Conservation (phyloP, 1,140 invertebrate genomes). For the Cydia splendana region DNA sequence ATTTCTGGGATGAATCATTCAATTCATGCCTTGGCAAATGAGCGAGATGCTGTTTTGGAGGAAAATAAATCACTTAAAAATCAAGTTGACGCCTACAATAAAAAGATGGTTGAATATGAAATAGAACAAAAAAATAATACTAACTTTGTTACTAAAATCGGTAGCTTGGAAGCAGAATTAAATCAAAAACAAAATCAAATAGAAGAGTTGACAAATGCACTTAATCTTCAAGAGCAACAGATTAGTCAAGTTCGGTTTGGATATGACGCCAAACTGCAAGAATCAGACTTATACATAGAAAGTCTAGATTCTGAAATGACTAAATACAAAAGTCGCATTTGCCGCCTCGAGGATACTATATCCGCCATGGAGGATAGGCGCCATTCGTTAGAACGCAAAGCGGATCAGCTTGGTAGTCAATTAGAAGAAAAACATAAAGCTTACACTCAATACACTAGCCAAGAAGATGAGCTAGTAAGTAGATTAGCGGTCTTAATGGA, state of each 20-base stretch:
- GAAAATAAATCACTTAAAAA: constrained; percentile 61
- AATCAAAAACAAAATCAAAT: constrained; percentile 67
- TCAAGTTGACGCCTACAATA: constrained; percentile 61
- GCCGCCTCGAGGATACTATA: constrained; percentile 82
- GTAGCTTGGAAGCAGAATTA: constrained; percentile 70
- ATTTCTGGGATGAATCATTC: constrained; percentile 50
- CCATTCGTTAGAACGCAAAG: constrained; percentile 78
- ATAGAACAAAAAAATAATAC: constrained; percentile 69
- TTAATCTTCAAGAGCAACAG: constrained; percentile 61
- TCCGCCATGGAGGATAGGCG: constrained; percentile 80
- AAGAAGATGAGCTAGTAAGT: constrained; percentile 80
- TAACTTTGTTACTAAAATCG: constrained; percentile 70
- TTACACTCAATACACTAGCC: constrained; percentile 78
- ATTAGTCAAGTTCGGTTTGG: constrained; percentile 67
- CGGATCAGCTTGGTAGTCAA: constrained; percentile 79
- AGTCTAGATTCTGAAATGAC: constrained; percentile 84
- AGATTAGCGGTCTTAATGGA: constrained; percentile 79
- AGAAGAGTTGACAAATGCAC: constrained; percentile 54
- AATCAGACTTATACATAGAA: constrained; percentile 86
- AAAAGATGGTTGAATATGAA: constrained; percentile 72
- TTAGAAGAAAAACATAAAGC: constrained; percentile 79
- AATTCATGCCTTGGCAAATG: constrained; percentile 50
- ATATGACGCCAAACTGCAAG: constrained; percentile 84
- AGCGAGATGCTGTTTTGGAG: constrained; percentile 56
- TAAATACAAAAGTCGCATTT: constrained; percentile 82